A percentile compares a stretch with the other conserved stretches of the same genome.
These are phyloP conservation scores for Heliothis subflexa DNA, from an alignment of 1,140 invertebrate genomes.

Conservation along the genomic window DNA sequence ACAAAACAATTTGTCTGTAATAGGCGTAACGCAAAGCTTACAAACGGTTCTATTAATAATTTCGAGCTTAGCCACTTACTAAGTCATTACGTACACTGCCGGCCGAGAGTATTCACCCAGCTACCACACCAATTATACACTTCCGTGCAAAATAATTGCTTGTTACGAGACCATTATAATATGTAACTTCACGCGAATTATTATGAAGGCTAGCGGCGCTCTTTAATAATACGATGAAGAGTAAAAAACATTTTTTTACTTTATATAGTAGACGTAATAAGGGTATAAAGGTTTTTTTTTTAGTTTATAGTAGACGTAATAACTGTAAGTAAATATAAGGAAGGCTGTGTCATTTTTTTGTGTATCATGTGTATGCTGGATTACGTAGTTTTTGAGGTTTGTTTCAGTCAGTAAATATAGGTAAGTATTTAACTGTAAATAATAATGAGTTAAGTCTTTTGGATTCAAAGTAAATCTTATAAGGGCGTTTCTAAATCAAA, in stretches of 20 bases:
- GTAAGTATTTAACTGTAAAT: too few relatives aligned
- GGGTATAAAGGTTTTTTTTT: not conserved
- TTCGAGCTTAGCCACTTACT: not conserved
- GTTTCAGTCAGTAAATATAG: too few relatives aligned
- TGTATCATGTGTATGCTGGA: not conserved
- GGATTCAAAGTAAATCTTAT: too few relatives aligned
- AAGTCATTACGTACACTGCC: constrained; percentile 8
- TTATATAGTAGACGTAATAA: not conserved
- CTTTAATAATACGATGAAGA: constrained; percentile 29
- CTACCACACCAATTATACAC: constrained; percentile 46
- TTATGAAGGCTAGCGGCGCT: constrained; percentile 5
- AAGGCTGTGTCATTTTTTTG: not conserved
- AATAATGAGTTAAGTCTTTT: too few relatives aligned
- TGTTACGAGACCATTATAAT: constrained; percentile 44
- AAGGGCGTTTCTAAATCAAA: too few relatives aligned
- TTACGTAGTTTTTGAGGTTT: too few relatives aligned
- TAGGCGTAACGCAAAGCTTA: not conserved
- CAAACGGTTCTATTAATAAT: constrained; percentile 29
- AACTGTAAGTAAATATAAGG: not conserved
- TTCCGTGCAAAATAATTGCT: constrained; percentile 53
- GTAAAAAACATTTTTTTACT: not conserved
- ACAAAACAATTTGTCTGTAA: not conserved
- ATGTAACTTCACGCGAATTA: constrained; percentile 43
- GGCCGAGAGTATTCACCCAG: constrained; percentile 23
- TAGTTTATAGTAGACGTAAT: not conserved